Conservation (phyloP, 2,888 invertebrate species). For the Synanthedon tipuliformis region DNA sequence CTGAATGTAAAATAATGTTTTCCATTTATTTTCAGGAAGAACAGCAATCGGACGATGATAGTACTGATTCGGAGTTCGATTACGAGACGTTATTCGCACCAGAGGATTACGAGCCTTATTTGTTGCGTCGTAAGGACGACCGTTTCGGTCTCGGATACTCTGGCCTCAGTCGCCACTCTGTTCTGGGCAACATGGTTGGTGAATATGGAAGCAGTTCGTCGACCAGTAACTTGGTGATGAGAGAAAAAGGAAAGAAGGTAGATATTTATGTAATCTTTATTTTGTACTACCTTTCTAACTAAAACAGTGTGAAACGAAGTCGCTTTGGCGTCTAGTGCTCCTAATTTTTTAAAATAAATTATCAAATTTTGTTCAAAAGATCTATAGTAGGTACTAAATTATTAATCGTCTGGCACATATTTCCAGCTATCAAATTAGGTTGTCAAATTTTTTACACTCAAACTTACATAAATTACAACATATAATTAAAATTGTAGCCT, state of each 20-base stretch:
- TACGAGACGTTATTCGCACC: constrained; percentile 78
- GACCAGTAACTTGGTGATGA: constrained; percentile 49
- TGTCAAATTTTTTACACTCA: too few species aligned
- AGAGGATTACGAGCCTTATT: constrained; percentile 82
- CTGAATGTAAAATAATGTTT: constrained; percentile 22
- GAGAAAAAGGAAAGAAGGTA: constrained; percentile 60
- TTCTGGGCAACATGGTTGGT: constrained; percentile 55
- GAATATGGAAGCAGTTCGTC: constrained; percentile 34
- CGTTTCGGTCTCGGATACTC: constrained; percentile 83
- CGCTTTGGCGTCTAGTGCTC: too few species aligned
- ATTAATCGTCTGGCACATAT: too few species aligned
- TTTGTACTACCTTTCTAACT: too few species aligned
- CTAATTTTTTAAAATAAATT: too few species aligned
- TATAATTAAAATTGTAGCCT: too few species aligned
- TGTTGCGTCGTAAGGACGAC: constrained; percentile 81
- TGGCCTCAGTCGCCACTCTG: constrained; percentile 76
- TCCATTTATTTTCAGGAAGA: constrained; percentile 23
- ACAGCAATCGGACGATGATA: constrained; percentile 21
- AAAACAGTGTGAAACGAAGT: too few species aligned
- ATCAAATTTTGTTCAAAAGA: too few species aligned
- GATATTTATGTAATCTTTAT: background rate
- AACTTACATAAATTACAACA: too few species aligned
- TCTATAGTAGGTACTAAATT: too few species aligned
- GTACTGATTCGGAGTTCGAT: constrained; percentile 54
- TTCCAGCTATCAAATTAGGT: too few species aligned